phyloP scores from a whole-genome alignment of 92 coral and sea anemone species.

The Epizoanthus rinbou region DNA sequence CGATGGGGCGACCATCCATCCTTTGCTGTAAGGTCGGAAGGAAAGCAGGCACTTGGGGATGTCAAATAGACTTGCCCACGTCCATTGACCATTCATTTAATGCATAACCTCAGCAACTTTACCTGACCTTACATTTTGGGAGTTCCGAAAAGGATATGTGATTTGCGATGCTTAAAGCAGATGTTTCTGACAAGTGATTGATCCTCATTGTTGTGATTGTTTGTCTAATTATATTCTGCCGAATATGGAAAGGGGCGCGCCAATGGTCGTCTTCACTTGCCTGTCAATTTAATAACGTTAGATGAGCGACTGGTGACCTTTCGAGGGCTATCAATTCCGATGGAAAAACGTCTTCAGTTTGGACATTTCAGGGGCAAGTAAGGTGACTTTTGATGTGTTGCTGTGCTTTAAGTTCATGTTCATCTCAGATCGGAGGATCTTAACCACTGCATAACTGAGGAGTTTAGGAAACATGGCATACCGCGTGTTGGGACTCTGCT shows the following conservation, averaged over 20 bases:
- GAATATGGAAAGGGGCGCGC: constrained; percentile 76
- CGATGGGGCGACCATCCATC: neutral
- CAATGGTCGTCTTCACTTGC: constrained; percentile 29
- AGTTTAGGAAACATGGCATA: constrained; percentile 6
- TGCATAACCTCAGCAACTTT: no score
- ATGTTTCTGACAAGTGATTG: constrained; percentile 37
- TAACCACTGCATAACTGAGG: neutral
- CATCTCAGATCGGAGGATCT: neutral
- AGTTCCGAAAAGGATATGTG: no score
- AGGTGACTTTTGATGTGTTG: constrained; percentile 27
- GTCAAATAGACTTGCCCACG: neutral
- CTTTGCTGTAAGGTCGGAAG: neutral
- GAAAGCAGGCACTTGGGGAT: neutral
- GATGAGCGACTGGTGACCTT: constrained; percentile 38
- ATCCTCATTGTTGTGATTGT: constrained; percentile 53
- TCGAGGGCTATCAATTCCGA: constrained; percentile 22
- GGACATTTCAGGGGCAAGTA: constrained; percentile 9
- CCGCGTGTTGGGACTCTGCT: neutral
- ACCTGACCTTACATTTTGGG: neutral
- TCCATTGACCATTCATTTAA: neutral
- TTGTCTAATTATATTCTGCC: constrained; percentile 62
- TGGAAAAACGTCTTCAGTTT: constrained; percentile 24
- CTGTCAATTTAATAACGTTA: constrained; percentile 63
- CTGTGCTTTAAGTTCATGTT: neutral
- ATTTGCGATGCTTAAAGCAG: neutral